Evolutionary conservation across 2,797 vertebrate genomes (phyloP).

Genomic region (Muraenolepis orangiensis): DNA sequence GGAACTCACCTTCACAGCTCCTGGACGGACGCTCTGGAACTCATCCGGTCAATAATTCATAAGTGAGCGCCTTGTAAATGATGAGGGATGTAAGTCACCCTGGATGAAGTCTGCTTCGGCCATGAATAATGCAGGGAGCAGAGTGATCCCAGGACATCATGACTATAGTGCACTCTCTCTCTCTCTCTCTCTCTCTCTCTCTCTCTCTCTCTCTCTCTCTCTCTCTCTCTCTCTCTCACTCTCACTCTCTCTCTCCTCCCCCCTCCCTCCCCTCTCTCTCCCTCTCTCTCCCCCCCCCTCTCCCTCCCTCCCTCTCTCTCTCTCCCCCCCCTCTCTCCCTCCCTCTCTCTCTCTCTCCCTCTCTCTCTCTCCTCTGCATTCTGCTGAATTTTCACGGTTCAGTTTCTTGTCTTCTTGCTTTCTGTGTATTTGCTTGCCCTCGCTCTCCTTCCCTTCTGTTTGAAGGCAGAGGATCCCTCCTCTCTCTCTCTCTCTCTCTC

Average conservation of each 20-base stretch:
- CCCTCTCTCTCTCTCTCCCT: not conserved
- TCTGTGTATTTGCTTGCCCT: no score
- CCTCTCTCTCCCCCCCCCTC: not conserved
- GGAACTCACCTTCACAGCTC: not conserved
- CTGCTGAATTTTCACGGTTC: no score
- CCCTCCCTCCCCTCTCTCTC: not conserved
- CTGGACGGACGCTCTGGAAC: no score
- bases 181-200: not conserved
- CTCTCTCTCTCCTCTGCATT: not conserved
- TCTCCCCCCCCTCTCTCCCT: not conserved
- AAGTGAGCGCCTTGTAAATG: constrained; percentile 54
- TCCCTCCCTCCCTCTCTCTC: not conserved
- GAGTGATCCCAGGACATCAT: constrained; percentile 37
- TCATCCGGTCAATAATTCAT: constrained; percentile 62
- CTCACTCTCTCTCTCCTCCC: not conserved
- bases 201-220: not conserved
- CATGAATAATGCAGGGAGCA: constrained; percentile 63
- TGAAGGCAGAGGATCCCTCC: no score
- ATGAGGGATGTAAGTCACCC: constrained; percentile 59
- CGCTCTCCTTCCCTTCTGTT: not conserved
- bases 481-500: no score
- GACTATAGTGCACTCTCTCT: not conserved
- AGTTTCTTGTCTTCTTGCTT: no score
- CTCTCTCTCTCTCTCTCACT: not conserved
- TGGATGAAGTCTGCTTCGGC: constrained; percentile 42